Conservation (phyloP, 2,113 vertebrate genomes). For the Nestor notabilis region DNA sequence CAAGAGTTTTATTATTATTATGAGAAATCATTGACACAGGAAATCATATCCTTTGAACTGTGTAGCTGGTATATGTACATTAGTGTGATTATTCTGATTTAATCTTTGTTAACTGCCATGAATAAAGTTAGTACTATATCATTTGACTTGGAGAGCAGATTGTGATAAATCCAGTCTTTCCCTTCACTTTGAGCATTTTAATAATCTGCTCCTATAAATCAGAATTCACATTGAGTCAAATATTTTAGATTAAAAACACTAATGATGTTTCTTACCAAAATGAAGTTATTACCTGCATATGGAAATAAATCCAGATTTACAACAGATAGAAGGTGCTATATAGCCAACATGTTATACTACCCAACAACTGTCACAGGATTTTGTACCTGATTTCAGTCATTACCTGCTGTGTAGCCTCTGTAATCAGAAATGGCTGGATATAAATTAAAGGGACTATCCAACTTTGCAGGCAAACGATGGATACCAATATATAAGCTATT, state of each 20-base stretch:
- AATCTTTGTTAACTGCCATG: neutral
- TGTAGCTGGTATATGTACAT: conserved; percentile 59
- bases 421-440: neutral
- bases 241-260: neutral
- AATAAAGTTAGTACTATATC: neutral
- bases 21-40: conserved; percentile 78
- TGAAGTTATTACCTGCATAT: neutral
- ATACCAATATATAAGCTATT: conserved; percentile 54
- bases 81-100: conserved; percentile 24
- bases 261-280: conserved; percentile 8
- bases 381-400: conserved; percentile 20
- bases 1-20: conserved; percentile 46
- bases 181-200: neutral
- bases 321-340: neutral
- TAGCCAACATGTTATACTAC: neutral
- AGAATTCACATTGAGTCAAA: neutral
- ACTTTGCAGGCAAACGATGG: conserved; percentile 73
- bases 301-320: conserved; percentile 19
- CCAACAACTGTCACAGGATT: neutral
- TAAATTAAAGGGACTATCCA: conserved; percentile 62
- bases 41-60: conserved; percentile 81
- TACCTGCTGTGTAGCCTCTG: neutral
- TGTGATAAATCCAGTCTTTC: neutral
- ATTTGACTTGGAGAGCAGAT: neutral
- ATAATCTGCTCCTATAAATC: neutral